phyloP scores from a whole-genome alignment of 2,888 invertebrate genomes.

The Antitype chi region DNA sequence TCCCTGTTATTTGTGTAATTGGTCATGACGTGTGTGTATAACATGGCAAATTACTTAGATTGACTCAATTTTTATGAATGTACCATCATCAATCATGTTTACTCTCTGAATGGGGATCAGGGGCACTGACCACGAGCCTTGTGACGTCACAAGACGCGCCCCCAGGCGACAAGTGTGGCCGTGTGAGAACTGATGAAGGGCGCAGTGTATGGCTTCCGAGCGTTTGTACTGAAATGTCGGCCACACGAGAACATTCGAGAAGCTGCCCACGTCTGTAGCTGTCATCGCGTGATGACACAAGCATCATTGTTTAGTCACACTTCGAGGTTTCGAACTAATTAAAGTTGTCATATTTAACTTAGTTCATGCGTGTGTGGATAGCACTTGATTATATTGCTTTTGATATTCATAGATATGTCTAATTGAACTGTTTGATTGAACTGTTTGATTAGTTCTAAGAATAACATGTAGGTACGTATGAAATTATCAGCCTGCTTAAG shows the following conservation, averaged over 20 bases:
- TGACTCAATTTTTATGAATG: conserved; percentile 34
- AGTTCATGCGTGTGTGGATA: background rate
- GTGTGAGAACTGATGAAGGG: conserved; percentile 57
- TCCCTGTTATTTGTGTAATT: conserved; percentile 7
- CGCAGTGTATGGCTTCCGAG: conserved; percentile 68
- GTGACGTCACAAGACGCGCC: conserved; percentile 67
- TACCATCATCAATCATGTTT: conserved; percentile 26
- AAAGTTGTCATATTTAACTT: conserved; percentile 18
- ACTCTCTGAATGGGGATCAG: conserved; percentile 32
- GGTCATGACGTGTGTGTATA: background rate
- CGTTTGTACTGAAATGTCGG: conserved; percentile 48
- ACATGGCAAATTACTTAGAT: conserved; percentile 27
- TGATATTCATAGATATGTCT: background rate
- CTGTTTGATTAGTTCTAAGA: background rate
- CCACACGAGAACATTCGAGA: conserved; percentile 36
- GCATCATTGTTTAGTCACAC: conserved; percentile 7
- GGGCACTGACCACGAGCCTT: conserved; percentile 60
- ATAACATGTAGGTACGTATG: background rate
- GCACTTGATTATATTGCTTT: background rate
- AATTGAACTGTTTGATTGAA: too few species aligned
- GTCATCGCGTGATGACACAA: conserved; percentile 18
- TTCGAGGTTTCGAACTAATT: conserved; percentile 30
- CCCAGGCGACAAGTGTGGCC: conserved; percentile 38
- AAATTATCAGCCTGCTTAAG: background rate
- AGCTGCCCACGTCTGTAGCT: conserved; percentile 18